Percentiles rank a stretch among this genome's conserved stretches.
Evolutionary conservation across 2,113 vertebrate genomes (phyloP).

Genomic region (Gnathonemus echidnorhynchus): DNA sequence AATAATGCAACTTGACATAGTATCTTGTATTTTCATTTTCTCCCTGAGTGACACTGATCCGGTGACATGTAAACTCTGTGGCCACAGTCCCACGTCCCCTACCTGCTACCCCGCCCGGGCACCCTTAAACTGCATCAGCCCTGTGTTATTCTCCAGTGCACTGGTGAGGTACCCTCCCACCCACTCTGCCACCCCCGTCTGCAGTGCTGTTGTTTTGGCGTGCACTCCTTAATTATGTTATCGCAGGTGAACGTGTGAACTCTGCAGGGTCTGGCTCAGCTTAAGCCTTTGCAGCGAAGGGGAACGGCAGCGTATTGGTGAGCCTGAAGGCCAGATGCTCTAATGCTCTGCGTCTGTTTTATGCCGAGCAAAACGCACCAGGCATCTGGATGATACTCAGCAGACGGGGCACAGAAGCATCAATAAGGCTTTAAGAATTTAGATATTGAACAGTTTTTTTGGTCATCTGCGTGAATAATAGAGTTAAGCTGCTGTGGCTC

Average conservation of each 20-base stretch:
- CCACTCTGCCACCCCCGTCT: neutral
- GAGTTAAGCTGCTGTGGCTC: neutral
- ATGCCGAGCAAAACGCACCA: neutral
- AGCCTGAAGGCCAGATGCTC: neutral
- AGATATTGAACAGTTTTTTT: neutral
- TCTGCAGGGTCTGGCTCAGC: neutral
- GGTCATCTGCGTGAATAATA: neutral
- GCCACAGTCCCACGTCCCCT: neutral
- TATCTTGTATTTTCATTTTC: neutral
- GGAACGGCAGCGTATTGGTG: neutral
- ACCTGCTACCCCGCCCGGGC: neutral
- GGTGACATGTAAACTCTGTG: neutral
- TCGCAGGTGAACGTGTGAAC: neutral
- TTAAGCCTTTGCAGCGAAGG: neutral
- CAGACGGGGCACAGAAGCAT: neutral
- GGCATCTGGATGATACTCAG: neutral
- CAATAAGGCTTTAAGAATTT: neutral
- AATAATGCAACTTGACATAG: neutral
- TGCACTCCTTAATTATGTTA: neutral
- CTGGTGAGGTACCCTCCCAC: neutral
- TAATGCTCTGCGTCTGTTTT: slow-evolving; percentile 7
- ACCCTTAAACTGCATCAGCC: neutral
- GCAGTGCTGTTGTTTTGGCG: neutral
- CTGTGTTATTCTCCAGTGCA: neutral
- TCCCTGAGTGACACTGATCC: neutral